Percentiles rank a stretch among this genome's conserved stretches.
phyloP scores from a whole-genome alignment of 2,113 vertebrate species.

The Carettochelys insculpta region DNA sequence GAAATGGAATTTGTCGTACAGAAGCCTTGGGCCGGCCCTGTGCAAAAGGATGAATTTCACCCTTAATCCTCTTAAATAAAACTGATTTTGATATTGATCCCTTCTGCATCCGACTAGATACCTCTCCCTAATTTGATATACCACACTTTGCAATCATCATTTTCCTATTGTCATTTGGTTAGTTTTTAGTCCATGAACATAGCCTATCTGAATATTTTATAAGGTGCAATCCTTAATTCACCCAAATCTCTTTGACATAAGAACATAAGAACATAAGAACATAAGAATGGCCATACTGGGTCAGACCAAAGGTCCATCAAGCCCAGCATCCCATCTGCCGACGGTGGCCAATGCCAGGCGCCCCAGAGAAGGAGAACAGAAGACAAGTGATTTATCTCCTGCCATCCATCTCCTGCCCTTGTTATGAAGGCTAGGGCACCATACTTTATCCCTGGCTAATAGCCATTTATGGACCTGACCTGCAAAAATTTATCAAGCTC shows the following conservation, averaged over 20 bases:
- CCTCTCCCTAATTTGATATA: not conserved
- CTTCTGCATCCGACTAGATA: not conserved
- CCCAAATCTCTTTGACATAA: not conserved
- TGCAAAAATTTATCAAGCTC: no score
- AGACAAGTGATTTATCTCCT: no score
- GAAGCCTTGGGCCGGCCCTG: not conserved
- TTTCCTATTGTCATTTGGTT: not conserved
- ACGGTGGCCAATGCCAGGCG: no score
- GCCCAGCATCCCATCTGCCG: no score
- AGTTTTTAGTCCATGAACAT: not conserved
- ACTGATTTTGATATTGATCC: not conserved
- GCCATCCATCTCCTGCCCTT: no score
- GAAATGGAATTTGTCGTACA: not conserved
- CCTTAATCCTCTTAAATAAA: not conserved
- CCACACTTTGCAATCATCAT: not conserved
- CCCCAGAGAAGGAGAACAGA: no score
- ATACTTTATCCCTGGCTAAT: no score
- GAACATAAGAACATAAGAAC: no score
- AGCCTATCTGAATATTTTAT: not conserved
- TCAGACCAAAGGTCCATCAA: no score
- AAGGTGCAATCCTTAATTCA: not conserved
- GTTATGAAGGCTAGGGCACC: no score
- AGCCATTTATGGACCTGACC: no score
- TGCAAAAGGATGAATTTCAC: not conserved
- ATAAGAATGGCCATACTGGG: no score